Percentiles rank a stretch among this genome's conserved stretches.
Evolutionary conservation across 2,113 vertebrate species (phyloP).

Genomic region (Bubo bubo): DNA sequence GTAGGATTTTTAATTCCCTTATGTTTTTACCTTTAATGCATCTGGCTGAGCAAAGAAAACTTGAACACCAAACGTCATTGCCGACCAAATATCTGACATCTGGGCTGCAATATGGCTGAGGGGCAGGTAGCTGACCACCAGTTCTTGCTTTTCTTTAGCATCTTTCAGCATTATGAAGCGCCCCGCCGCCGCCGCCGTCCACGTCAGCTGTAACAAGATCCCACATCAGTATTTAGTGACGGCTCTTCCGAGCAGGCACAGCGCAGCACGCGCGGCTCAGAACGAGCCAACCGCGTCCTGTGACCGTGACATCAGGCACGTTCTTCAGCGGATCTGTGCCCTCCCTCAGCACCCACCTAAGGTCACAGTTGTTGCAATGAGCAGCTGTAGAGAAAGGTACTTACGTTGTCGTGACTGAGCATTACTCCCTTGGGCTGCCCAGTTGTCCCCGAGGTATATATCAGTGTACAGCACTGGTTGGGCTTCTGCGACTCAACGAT

Average conservation of each 20-base stretch:
- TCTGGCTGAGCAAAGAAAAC: slow-evolving; percentile 89
- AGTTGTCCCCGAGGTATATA: slow-evolving; percentile 92
- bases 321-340: not conserved
- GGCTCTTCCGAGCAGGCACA: not conserved
- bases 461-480: slow-evolving; percentile 90
- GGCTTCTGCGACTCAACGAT: slow-evolving; percentile 84
- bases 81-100: slow-evolving; percentile 90
- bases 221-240: rapidly evolving
- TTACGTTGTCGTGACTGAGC: slow-evolving; percentile 95
- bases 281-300: rapidly evolving
- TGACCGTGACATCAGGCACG: rapidly evolving
- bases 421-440: slow-evolving; percentile 92
- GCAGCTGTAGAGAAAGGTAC: not conserved
- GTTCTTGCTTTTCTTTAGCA: slow-evolving; percentile 74
- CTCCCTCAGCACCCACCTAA: not conserved
- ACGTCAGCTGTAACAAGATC: slow-evolving; percentile 81
- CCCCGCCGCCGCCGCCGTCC: slow-evolving; percentile 72
- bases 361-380: not conserved
- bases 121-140: slow-evolving; percentile 91
- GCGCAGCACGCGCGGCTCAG: not conserved
- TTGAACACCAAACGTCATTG: slow-evolving; percentile 78
- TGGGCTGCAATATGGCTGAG: slow-evolving; percentile 93
- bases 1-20: not conserved
- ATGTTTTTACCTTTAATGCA: slow-evolving; percentile 84
- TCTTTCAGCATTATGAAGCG: slow-evolving; percentile 40